These are phyloP conservation scores for Porites lobata DNA, from an alignment of 92 coral and sea anemone species.

Conservation along the genomic window DNA sequence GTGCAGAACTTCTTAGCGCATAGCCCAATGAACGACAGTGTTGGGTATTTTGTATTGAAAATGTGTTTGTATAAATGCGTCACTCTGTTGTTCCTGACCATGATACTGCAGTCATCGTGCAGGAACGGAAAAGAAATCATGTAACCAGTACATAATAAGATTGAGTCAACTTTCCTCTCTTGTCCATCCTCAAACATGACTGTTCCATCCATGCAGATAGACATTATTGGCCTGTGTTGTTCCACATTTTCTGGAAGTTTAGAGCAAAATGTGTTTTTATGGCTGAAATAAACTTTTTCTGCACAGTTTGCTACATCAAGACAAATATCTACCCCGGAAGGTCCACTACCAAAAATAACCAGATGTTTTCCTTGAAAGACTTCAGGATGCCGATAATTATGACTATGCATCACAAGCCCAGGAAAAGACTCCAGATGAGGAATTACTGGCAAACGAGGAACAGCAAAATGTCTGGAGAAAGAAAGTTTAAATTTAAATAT, in stretches of 20 bases:
- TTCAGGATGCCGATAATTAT: slow-evolving; percentile 76
- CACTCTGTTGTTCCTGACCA: slow-evolving; percentile 66
- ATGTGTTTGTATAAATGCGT: slow-evolving; percentile 81
- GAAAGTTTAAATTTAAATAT: background rate
- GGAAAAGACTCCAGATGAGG: slow-evolving; percentile 77
- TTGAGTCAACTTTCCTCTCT: slow-evolving; percentile 61
- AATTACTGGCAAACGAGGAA: slow-evolving; percentile 70
- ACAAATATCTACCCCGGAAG: slow-evolving; percentile 84
- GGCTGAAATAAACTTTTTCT: slow-evolving; percentile 75
- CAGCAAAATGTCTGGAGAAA: slow-evolving; percentile 82
- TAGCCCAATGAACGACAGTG: slow-evolving; percentile 81
- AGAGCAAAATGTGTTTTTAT: slow-evolving; percentile 42
- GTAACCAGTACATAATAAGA: slow-evolving; percentile 90
- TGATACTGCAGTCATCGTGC: slow-evolving; percentile 55
- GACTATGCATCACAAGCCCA: slow-evolving; percentile 86
- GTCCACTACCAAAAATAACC: slow-evolving; percentile 77
- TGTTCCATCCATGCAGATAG: slow-evolving; percentile 62
- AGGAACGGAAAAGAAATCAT: slow-evolving; percentile 84
- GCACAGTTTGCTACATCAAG: slow-evolving; percentile 70
- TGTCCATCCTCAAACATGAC: slow-evolving; percentile 68
- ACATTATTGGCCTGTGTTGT: slow-evolving; percentile 48
- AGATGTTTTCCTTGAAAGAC: slow-evolving; percentile 65
- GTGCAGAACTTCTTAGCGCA: slow-evolving; percentile 64
- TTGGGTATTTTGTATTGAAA: slow-evolving; percentile 70
- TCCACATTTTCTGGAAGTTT: slow-evolving; percentile 73